Conservation (phyloP, 2,888 invertebrate genomes). For the Meta bourneti region DNA sequence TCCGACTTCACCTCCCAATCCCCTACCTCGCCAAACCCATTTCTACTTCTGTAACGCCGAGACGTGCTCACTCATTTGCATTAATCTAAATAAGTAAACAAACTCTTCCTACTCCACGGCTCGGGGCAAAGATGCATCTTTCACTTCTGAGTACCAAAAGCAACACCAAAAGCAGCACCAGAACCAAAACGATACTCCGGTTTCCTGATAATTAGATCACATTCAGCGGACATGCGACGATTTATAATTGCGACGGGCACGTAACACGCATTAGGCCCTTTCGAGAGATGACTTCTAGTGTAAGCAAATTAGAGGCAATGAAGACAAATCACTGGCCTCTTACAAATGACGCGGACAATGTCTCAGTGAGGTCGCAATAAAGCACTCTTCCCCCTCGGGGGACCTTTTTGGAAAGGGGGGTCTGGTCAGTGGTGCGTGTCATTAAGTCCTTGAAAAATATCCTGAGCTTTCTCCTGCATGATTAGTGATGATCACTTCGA, state of each 20-base stretch:
- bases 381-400: slow-evolving; percentile 6
- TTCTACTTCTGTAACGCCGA: neutral
- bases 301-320: slow-evolving; percentile 62
- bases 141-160: neutral
- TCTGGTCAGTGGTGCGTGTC: slow-evolving; percentile 17
- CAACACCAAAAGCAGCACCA: neutral
- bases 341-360: neutral
- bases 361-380: slow-evolving; percentile 9
- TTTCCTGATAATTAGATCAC: slow-evolving; percentile 56
- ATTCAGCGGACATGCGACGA: slow-evolving; percentile 33
- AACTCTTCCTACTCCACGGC: neutral
- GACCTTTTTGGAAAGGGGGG: neutral
- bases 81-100: slow-evolving; percentile 36
- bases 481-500: neutral
- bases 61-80: slow-evolving; percentile 10
- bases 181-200: slow-evolving; percentile 13
- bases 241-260: slow-evolving; percentile 61
- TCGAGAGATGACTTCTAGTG: slow-evolving; percentile 41
- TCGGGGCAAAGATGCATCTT: slow-evolving; percentile 4
- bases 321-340: slow-evolving; percentile 47
- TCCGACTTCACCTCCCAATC: no score
- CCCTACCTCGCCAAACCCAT: neutral
- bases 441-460: slow-evolving; percentile 4
- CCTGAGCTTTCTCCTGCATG: neutral
- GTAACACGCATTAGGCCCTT: slow-evolving; percentile 34